These are phyloP conservation scores for Acrobasis suavella DNA, from an alignment of 2,888 invertebrate genomes.

Conservation along the genomic window DNA sequence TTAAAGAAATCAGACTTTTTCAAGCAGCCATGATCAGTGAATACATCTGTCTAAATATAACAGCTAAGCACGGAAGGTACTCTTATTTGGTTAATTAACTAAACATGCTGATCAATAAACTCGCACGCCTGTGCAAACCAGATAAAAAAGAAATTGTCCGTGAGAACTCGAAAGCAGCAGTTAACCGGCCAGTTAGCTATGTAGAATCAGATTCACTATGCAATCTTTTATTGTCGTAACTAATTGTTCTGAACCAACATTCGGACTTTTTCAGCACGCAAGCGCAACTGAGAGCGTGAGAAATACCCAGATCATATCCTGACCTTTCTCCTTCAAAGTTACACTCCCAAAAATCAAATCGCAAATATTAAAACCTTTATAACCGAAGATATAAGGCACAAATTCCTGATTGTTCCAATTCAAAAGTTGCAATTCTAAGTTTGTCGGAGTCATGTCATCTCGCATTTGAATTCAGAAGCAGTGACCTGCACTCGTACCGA, in stretches of 20 bases:
- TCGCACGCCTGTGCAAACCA: neutral
- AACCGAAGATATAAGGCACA: constrained; percentile 23
- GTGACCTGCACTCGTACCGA: constrained; percentile 68
- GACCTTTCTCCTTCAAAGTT: constrained; percentile 63
- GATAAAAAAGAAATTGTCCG: constrained; percentile 3
- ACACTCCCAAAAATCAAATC: constrained; percentile 31
- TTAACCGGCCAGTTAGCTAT: constrained; percentile 13
- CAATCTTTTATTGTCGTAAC: constrained; percentile 41
- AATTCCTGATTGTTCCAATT: constrained; percentile 24
- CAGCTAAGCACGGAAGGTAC: no score
- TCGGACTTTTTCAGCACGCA: constrained; percentile 61
- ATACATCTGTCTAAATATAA: no score
- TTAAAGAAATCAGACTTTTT: no score
- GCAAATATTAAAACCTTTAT: constrained; percentile 30
- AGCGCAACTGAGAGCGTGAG: constrained; percentile 62
- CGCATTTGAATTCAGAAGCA: constrained; percentile 75
- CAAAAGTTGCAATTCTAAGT: constrained; percentile 34
- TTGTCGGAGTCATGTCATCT: constrained; percentile 64
- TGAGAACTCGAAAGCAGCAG: constrained; percentile 18
- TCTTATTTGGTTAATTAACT: no score
- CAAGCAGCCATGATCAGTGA: no score
- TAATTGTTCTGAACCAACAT: constrained; percentile 61
- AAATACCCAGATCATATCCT: constrained; percentile 61
- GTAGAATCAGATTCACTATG: constrained; percentile 21
- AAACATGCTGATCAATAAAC: no score